Percentiles rank a stretch among this genome's conserved stretches.
phyloP scores from a whole-genome alignment of 1,140 invertebrate species.

The Cephus cinctus region DNA sequence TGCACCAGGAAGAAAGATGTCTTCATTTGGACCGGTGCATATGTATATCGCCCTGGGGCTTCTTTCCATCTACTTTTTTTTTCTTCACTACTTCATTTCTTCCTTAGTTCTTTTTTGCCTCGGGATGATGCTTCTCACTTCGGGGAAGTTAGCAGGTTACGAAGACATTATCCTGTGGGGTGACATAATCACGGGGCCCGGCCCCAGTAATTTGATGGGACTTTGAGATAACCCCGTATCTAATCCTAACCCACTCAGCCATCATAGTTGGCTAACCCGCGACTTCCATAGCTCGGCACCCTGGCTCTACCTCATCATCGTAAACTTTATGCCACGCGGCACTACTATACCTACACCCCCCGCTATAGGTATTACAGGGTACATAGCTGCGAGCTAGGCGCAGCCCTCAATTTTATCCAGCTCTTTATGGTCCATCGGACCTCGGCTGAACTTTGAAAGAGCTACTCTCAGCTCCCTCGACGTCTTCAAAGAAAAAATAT shows the following conservation, averaged over 20 bases:
- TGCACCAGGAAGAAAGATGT: too few relatives aligned
- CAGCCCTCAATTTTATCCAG: constrained; percentile 19
- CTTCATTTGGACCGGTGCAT: too few relatives aligned
- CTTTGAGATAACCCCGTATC: too few relatives aligned
- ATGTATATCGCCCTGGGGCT: too few relatives aligned
- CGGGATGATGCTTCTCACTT: too few relatives aligned
- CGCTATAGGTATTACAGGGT: neutral
- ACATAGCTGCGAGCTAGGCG: neutral
- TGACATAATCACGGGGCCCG: too few relatives aligned
- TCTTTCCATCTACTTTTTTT: neutral
- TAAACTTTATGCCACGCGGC: constrained; percentile 20
- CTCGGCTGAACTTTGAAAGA: constrained; percentile 18
- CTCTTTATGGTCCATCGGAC: constrained; percentile 23
- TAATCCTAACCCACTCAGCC: too few relatives aligned
- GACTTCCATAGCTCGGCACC: constrained; percentile 15
- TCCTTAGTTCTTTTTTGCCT: constrained; percentile 8
- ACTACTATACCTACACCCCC: constrained; percentile 17
- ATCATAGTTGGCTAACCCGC: too few relatives aligned
- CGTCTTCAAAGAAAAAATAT: neutral
- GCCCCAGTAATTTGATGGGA: too few relatives aligned
- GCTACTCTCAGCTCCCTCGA: neutral
- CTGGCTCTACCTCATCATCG: constrained; percentile 21
- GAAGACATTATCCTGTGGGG: too few relatives aligned
- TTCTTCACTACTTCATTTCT: neutral
- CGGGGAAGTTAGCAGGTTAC: too few relatives aligned